Evolutionary conservation across 2,888 invertebrate genomes (phyloP).

Genomic region (Coelopa pilipes): DNA sequence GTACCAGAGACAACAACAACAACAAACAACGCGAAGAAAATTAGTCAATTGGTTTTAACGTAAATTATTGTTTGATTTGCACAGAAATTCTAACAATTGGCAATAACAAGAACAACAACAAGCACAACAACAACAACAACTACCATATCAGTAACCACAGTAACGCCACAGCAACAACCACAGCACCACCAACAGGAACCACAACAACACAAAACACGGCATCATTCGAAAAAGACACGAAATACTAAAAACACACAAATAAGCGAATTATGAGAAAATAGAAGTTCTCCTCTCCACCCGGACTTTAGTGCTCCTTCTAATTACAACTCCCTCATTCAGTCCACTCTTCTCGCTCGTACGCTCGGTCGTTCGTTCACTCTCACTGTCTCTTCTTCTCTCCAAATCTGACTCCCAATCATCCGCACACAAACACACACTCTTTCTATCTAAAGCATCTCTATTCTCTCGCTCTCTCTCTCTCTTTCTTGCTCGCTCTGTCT

Average conservation of each 20-base stretch:
- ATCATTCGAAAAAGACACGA: background rate
- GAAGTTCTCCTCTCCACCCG: slow-evolving; percentile 21
- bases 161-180: slow-evolving; percentile 28
- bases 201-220: background rate
- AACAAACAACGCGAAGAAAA: background rate
- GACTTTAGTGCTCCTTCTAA: background rate
- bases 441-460: too few relatives aligned
- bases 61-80: slow-evolving; percentile 39
- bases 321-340: background rate
- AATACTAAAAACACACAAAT: background rate
- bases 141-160: background rate
- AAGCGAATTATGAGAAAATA: background rate
- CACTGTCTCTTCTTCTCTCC: too few relatives aligned
- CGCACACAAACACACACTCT: slow-evolving; percentile 6
- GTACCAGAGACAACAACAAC: background rate
- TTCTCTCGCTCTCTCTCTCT: slow-evolving; percentile 39
- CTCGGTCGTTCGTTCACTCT: slow-evolving; percentile 1
- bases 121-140: slow-evolving; percentile 34
- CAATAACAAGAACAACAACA: slow-evolving; percentile 39
- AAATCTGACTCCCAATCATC: too few relatives aligned
- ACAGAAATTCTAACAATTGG: slow-evolving; percentile 33
- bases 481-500: slow-evolving; percentile 35
- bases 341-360: slow-evolving; percentile 29
- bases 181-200: background rate
- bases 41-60: slow-evolving; percentile 44